These are phyloP conservation scores for Thomomys bottae DNA, from an alignment of 2,113 vertebrate genomes.

Conservation along the genomic window DNA sequence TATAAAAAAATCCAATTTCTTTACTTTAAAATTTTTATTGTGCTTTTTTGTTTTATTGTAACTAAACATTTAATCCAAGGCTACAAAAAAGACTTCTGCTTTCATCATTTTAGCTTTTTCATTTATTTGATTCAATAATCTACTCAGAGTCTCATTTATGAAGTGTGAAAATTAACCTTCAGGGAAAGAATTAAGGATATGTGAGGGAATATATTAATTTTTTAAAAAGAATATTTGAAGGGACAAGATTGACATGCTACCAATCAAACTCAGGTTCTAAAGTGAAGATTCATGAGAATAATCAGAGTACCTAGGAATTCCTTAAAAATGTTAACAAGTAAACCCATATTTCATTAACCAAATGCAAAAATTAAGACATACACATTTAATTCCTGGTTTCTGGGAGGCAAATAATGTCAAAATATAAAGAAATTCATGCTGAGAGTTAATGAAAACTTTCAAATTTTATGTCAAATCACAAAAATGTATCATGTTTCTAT, in stretches of 20 bases:
- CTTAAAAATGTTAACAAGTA: not conserved
- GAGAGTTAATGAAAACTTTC: not conserved
- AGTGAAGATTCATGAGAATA: not conserved
- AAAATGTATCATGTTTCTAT: not conserved
- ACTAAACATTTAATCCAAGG: not conserved
- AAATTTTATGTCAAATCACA: not conserved
- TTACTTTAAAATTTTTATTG: not conserved
- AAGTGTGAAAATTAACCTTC: not conserved
- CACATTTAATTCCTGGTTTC: not conserved
- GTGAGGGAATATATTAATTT: too few species aligned
- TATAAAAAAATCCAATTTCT: not conserved
- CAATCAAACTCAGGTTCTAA: not conserved
- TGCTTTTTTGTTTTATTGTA: slow-evolving; percentile 18
- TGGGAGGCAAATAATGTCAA: not conserved
- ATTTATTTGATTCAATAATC: not conserved
- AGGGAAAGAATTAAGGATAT: not conserved
- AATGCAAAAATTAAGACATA: not conserved
- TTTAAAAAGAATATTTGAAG: too few species aligned
- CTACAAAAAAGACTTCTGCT: not conserved
- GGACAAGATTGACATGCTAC: not conserved
- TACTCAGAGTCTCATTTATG: not conserved
- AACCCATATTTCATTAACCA: not conserved
- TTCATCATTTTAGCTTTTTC: not conserved
- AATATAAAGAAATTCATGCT: not conserved
- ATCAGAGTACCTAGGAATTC: slow-evolving; percentile 3